Base-by-base conservation (phyloP, 2,888 invertebrate species). In the Sesia bembeciformis region DNA sequence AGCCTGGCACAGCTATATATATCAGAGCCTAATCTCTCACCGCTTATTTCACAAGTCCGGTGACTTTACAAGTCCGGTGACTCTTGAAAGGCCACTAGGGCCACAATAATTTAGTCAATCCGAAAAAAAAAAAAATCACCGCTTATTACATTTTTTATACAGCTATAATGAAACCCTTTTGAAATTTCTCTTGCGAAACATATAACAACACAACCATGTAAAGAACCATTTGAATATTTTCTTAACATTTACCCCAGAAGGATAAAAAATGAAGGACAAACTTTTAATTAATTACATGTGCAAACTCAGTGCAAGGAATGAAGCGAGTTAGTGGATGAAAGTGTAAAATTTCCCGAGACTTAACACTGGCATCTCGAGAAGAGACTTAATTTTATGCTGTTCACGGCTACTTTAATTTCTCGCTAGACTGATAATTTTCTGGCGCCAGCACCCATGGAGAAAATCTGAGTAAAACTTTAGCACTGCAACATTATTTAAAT, bases 351-450 rank as follows among this genome's bases (percentile, higher is more conserved):
- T 65, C 64, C 76, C 74, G 73, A 79, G 74, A 76, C 72, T 69
- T 61, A 61, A 61, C 62, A 57, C 57, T 55, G 55, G 52, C 64
- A 66, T 65, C 64, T 67, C 69, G 62, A 38, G 52, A 46, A 63
- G 66, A 68, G 80, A 73, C 80, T 84, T 79, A 87, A 85, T 86
- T 82, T 84, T 80, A 84, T 84, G 80, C 84, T 72, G 74, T 82
- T 85, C 84, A 84, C 84, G 84, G 81, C 73, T 79, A 82, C 82
- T 85, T 87, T 80, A 84, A 86, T 85, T 84, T 80, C 79, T 76
- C 77, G 82, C 80, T 77, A 65, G 73, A 76, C 67, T 81, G 81
- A 85, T 84, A 85, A 85, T 85, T 83, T 79, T 76, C 81, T 81
- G 77, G 80, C 78, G 70, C 72, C 70, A 64, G 76, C 74, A 72